Evolutionary conservation across 2,113 vertebrate species (phyloP), one percentile per base, ranked within the genome.

Genomic region (Trachemys scripta): DNA sequence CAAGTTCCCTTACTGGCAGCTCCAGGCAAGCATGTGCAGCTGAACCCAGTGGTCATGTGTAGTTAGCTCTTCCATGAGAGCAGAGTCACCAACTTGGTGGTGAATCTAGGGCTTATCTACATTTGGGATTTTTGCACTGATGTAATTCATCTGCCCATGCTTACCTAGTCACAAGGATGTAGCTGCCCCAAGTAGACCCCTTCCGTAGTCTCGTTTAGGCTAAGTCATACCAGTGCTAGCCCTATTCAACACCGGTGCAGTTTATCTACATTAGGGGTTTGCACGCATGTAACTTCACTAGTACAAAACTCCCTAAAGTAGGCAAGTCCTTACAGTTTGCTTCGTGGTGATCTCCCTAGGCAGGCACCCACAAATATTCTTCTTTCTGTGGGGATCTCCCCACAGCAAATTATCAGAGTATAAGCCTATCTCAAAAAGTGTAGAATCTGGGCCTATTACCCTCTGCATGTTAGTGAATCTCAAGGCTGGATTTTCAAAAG

Each of bases 201-300:
- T 0, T 0, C 14, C 27, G 1, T 24, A 1, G 1, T 0, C 31
- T 49, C 2, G 3, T 0, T 62, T 20, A 0, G 42, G n/a, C 2
- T 0, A 0, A 17, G 87, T 49, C 3, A 72, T 84, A 84, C 85
- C 79, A 5, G 14, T 2, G 12, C 20, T 45, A 29, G 51, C 85
- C 56, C 5, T 1, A 8, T 31, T 79, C 31, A 92, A 89, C 83
- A 42, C 84, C 38, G 84, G 35, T 14, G 35, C 19, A 0, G 69
- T 59, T n/a, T 8, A 14, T 59, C n/a, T 49, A 5, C 51, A 27
- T 85, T 22, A 1, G 88, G 92, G 86, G 65, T 85, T 82, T 90
- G 19, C 65, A 91, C 57, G 12, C 42, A 2, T 1, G 5, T 72
- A 88, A 88, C 88, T 84, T 8, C 24, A 3, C 38, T 5, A 13